Evolutionary conservation across 2,797 vertebrate genomes (phyloP).

Genomic region (Somateria mollissima): DNA sequence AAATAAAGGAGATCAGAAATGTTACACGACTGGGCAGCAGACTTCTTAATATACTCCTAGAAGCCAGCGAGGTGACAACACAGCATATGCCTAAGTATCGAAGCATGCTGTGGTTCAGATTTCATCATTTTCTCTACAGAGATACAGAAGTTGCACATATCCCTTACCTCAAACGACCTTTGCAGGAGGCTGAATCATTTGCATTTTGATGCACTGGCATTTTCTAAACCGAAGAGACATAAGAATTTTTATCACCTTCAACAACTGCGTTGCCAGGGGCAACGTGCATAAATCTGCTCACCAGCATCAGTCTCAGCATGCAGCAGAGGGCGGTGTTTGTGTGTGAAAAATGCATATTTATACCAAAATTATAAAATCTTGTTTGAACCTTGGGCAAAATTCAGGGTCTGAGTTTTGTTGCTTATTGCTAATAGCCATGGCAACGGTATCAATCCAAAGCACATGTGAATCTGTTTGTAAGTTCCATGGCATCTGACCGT

Average conservation of each 20-base stretch:
- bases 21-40: background rate
- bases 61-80: background rate
- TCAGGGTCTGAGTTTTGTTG: background rate
- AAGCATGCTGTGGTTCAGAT: background rate
- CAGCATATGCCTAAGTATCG: background rate
- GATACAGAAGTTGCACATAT: background rate
- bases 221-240: slow-evolving; percentile 30
- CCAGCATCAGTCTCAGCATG: background rate
- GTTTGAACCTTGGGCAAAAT: background rate
- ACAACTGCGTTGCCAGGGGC: slow-evolving; percentile 58
- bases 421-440: background rate
- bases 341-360: slow-evolving; percentile 54
- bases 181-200: slow-evolving; percentile 43
- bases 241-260: slow-evolving; percentile 56
- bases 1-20: background rate
- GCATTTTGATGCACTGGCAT: slow-evolving; percentile 67
- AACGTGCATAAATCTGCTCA: background rate
- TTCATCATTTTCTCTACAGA: background rate
- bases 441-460: background rate
- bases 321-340: slow-evolving; percentile 66
- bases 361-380: background rate
- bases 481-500: background rate
- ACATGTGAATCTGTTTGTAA: background rate
- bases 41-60: background rate
- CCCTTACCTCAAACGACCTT: slow-evolving; percentile 60